Conservation (phyloP, 2,888 invertebrate species). For the Theristus sp. region DNA sequence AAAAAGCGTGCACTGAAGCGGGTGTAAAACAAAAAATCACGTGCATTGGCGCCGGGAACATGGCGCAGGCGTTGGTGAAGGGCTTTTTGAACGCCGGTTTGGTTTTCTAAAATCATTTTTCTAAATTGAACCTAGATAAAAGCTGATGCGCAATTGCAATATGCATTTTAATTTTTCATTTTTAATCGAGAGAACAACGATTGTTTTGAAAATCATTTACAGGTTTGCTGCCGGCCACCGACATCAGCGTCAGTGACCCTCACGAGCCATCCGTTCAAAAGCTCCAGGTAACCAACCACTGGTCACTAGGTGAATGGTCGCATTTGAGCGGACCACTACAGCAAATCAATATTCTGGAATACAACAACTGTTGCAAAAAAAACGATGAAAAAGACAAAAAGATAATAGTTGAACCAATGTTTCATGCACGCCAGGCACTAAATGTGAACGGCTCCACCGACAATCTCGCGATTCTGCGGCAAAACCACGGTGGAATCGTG, state of each 20-base stretch:
- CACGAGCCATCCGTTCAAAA: neutral
- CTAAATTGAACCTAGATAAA: too few species aligned
- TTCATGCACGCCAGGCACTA: neutral
- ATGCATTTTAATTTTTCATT: too few species aligned
- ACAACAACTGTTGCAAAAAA: too few species aligned
- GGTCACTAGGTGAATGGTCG: too few species aligned
- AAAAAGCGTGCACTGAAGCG: neutral
- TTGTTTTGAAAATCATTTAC: neutral
- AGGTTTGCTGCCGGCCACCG: neutral
- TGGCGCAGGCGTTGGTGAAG: constrained; percentile 74
- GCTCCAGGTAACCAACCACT: neutral
- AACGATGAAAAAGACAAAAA: too few species aligned
- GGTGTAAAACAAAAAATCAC: constrained; percentile 40
- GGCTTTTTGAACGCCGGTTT: constrained; percentile 63
- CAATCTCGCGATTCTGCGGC: neutral
- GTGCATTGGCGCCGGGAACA: constrained; percentile 72
- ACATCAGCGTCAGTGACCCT: neutral
- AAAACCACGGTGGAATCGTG: neutral
- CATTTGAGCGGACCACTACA: too few species aligned
- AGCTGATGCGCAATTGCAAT: too few species aligned
- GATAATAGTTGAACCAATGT: too few species aligned
- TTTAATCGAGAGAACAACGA: too few species aligned
- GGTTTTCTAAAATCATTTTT: too few species aligned
- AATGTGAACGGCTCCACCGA: neutral
- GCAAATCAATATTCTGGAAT: too few species aligned